Evolutionary conservation across 2,797 vertebrate genomes (phyloP), one percentile per base, ranked within the genome.

Genomic region (Lacerta bilineata): DNA sequence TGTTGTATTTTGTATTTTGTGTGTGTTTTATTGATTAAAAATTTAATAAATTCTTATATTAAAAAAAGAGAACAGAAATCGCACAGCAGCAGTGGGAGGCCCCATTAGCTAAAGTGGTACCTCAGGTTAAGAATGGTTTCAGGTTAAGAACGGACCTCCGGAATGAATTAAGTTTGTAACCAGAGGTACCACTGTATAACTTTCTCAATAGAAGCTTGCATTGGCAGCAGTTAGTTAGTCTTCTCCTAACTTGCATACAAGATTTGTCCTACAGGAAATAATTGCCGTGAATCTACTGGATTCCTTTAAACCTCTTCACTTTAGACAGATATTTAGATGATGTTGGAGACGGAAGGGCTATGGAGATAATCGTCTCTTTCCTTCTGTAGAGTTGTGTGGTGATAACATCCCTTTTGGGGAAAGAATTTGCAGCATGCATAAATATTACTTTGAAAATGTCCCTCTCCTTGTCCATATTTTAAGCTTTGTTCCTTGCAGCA

Each of bases 41-140:
- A 33, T 33, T 33, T 33, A 33, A 33, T 33, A 33, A 33, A 33
- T 33, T 33, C 33, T 33, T 33, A 33, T 33, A 33, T 33, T 33
- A 33, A 33, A 33, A 33, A 33, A 33, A 33, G 33, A 50, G 50
- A 50, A 50, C 11, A 50, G 11, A 13, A 50, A 50, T 13, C 3
- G 50, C 1, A 11, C 0, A 1, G 50, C 0, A 1, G 50, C 50
- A 50, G 50, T 0, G 3, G 11, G 50, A 50, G 50, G 50, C 50
- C 50, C 50, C 50, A 50, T 50, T 50, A 50, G 1, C 50, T 50
- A 50, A 13, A 50, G 50, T 50, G 50, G 50, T 13, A 50, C 50
- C 50, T 50, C 50, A 13, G 50, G 50, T 50, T 50, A 50, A 50
- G 50, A 50, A 50, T 0, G 3, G 11, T 50, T 50, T 50, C 50